These are phyloP conservation scores for Ryuthela nishihirai DNA, from an alignment of 2,888 invertebrate species.

Conservation along the genomic window DNA sequence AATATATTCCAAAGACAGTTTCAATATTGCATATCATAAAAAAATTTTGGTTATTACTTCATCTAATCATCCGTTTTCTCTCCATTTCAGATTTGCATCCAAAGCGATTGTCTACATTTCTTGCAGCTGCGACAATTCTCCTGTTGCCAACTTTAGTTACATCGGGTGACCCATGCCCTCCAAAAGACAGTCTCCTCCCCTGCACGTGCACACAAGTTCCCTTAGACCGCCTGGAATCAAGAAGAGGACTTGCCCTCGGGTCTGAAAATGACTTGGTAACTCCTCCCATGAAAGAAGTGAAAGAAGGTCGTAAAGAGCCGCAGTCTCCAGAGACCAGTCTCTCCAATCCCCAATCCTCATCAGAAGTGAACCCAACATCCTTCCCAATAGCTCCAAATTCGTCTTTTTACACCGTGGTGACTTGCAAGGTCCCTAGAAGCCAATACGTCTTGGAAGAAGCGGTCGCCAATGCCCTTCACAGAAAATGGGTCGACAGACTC, in stretches of 20 bases:
- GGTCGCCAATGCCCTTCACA: not conserved
- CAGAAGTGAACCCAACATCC: not conserved
- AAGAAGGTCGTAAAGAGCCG: too few relatives aligned
- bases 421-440: not conserved
- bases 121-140: too few relatives aligned
- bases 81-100: too few relatives aligned
- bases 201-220: conserved; percentile 11
- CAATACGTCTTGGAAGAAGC: not conserved
- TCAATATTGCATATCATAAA: too few relatives aligned
- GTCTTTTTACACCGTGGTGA: conserved; percentile 2
- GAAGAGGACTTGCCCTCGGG: not conserved
- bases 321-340: not conserved
- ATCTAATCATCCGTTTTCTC: too few relatives aligned
- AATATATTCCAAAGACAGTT: too few relatives aligned
- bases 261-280: not conserved
- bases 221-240: too few relatives aligned
- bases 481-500: conserved; percentile 1
- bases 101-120: too few relatives aligned
- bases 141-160: too few relatives aligned
- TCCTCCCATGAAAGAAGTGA: too few relatives aligned
- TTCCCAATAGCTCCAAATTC: too few relatives aligned
- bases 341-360: not conserved
- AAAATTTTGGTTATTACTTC: too few relatives aligned
- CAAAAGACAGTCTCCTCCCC: not conserved
- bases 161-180: conserved; percentile 13